phyloP scores from a whole-genome alignment of 2,797 vertebrate species.

The Lophius americanus region DNA sequence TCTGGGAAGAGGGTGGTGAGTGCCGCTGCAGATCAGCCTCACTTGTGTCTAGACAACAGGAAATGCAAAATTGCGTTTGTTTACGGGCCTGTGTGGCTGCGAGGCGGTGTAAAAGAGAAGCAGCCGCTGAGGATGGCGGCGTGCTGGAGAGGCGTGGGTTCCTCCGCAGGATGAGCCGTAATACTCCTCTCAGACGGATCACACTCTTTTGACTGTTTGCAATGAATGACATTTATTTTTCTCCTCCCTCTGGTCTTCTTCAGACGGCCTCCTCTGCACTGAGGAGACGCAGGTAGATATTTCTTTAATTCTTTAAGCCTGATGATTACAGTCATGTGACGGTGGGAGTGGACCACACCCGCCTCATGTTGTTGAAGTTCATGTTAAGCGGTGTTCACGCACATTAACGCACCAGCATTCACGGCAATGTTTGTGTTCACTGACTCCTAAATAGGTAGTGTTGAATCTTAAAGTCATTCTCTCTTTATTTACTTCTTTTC shows the following conservation, averaged over 20 bases:
- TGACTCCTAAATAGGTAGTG: too few relatives aligned
- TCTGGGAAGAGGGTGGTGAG: not conserved
- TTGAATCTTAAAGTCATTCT: not conserved
- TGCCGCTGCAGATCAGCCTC: conserved; percentile 30
- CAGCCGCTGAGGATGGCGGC: conserved; percentile 45
- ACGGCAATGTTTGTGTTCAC: too few relatives aligned
- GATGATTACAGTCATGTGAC: too few relatives aligned
- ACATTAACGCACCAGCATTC: too few relatives aligned
- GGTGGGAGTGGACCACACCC: too few relatives aligned
- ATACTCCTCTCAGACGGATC: conserved; percentile 61
- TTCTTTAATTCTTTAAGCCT: too few relatives aligned
- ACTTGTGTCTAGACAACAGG: conserved; percentile 83
- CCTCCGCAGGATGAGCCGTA: conserved; percentile 55
- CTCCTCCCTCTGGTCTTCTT: not conserved
- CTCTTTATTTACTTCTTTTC: not conserved
- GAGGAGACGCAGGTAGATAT: not conserved
- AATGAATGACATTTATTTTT: conserved; percentile 50
- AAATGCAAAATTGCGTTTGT: conserved; percentile 80
- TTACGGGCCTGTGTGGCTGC: conserved; percentile 71
- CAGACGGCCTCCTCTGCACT: too few relatives aligned
- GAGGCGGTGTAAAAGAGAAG: conserved; percentile 61
- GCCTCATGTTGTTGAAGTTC: too few relatives aligned
- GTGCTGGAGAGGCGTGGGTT: conserved; percentile 27
- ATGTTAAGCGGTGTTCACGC: too few relatives aligned
- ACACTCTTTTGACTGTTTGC: conserved; percentile 54